A percentile compares a stretch with the other conserved stretches of the same genome.
phyloP scores from a whole-genome alignment of 2,888 invertebrate species.

The Elegia similella region DNA sequence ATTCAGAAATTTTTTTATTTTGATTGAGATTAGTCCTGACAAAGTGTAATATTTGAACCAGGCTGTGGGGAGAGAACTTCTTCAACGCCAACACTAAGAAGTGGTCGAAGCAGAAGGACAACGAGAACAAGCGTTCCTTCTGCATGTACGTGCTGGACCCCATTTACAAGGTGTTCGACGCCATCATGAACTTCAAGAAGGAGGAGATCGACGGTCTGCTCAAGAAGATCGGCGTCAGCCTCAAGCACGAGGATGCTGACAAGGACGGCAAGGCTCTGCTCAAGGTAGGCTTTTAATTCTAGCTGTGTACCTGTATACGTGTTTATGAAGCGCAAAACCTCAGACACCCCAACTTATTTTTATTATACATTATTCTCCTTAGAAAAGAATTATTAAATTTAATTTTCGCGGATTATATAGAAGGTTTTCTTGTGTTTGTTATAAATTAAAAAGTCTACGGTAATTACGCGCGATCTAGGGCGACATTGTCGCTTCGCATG shows the following conservation, averaged over 20 bases:
- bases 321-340: too few relatives aligned
- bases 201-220: constrained; percentile 94
- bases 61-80: constrained; percentile 99
- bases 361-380: too few relatives aligned
- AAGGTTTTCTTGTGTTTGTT: too few relatives aligned
- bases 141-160: constrained; percentile 99
- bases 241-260: constrained; percentile 97
- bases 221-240: constrained; percentile 93
- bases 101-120: constrained; percentile 96
- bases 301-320: too few relatives aligned
- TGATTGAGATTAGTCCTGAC: too few relatives aligned
- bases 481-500: too few relatives aligned
- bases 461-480: too few relatives aligned
- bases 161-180: constrained; percentile 95
- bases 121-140: constrained; percentile 97
- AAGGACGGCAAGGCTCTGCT: constrained; percentile 97
- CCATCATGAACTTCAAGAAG: constrained; percentile 96
- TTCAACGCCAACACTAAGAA: constrained; percentile 98
- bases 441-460: too few relatives aligned
- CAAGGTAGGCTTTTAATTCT: constrained; percentile 85
- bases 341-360: too few relatives aligned
- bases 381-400: too few relatives aligned
- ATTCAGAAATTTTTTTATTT: too few relatives aligned
- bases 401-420: too few relatives aligned
- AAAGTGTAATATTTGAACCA: neutral